A percentile compares a stretch with the other conserved stretches of the same genome.
Conservation (phyloP, 2,113 vertebrate genomes). For the Spea bombifrons region DNA sequence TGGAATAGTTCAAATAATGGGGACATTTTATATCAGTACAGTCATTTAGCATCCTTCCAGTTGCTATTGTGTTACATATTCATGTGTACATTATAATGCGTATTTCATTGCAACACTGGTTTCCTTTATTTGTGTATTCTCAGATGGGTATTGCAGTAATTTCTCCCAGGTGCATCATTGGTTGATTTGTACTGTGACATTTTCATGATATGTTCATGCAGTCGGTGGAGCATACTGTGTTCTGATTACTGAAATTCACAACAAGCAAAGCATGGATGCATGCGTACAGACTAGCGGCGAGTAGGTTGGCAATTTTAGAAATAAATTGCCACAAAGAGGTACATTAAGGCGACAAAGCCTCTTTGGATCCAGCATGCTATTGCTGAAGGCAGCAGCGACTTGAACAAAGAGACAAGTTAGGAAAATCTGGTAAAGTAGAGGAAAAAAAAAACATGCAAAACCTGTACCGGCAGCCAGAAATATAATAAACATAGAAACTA, state of each 20-base stretch:
- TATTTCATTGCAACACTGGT: background rate
- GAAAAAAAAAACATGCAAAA: no score
- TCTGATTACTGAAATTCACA: background rate
- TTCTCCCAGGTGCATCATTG: slow-evolving; percentile 18
- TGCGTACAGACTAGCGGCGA: no score
- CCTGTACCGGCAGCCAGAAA: no score
- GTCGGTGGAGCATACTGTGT: background rate
- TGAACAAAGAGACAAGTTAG: no score
- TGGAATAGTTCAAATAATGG: background rate
- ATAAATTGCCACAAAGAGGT: no score
- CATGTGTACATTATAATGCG: background rate
- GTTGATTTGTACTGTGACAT: slow-evolving; percentile 23
- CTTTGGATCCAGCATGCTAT: no score
- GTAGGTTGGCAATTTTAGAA: no score
- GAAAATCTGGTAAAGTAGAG: no score
- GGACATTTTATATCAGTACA: background rate
- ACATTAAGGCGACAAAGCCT: no score
- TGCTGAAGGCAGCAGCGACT: no score
- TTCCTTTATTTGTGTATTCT: background rate
- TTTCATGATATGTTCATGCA: slow-evolving; percentile 1
- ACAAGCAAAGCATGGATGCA: background rate
- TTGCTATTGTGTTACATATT: slow-evolving; percentile 9
- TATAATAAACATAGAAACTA: no score
- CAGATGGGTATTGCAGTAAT: background rate
- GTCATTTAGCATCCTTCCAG: slow-evolving; percentile 4